phyloP scores from a whole-genome alignment of 2,113 vertebrate genomes.

The Dendrocopos noguchii region DNA sequence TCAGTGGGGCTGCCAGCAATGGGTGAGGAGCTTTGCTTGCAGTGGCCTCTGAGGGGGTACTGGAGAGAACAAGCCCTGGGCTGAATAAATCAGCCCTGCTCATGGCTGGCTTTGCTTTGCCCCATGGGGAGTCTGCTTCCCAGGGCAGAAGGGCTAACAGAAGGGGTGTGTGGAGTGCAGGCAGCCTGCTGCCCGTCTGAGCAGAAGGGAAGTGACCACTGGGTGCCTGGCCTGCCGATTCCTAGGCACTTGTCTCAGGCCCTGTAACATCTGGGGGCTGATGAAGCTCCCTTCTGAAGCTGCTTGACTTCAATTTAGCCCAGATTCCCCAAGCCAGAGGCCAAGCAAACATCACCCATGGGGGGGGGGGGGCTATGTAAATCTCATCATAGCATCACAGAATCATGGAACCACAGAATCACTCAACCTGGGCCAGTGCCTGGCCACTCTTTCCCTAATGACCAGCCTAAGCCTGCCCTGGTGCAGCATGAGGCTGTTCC shows the following conservation, averaged over 20 bases:
- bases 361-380: neutral
- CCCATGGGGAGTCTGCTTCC: neutral
- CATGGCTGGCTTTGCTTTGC: neutral
- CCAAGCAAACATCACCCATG: neutral
- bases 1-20: fast-evolving
- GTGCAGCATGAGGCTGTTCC: no score
- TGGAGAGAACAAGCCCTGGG: neutral
- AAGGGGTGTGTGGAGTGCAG: neutral
- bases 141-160: neutral
- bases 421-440: no score
- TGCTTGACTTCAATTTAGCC: neutral
- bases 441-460: no score
- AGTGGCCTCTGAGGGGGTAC: neutral
- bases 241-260: neutral
- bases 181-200: neutral
- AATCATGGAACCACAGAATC: no score
- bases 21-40: neutral
- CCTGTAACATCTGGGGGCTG: neutral
- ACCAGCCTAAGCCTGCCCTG: no score
- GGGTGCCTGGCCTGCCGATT: neutral
- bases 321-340: neutral
- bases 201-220: neutral
- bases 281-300: neutral
- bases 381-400: neutral
- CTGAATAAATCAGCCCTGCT: neutral